Conservation (phyloP, 2,888 invertebrate genomes). For the Rhingia rostrata region DNA sequence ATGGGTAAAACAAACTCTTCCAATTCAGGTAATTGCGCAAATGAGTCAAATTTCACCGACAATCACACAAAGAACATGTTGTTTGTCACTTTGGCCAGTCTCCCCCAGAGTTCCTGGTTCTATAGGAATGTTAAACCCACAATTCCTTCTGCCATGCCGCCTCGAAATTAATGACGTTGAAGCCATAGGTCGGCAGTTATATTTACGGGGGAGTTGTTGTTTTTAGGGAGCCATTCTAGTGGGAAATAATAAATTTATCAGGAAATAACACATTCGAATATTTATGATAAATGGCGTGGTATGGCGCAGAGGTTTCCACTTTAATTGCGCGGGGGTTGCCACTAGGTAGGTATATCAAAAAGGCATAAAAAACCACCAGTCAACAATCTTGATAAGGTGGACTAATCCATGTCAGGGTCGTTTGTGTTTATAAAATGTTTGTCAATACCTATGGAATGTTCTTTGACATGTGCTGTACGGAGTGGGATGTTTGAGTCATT, state of each 20-base stretch:
- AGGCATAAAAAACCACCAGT: slow-evolving; percentile 12
- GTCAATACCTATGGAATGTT: slow-evolving; percentile 30
- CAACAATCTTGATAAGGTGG: slow-evolving; percentile 31
- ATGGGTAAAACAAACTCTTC: too few species aligned
- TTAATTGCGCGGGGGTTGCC: background rate
- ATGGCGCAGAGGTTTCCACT: slow-evolving; percentile 8
- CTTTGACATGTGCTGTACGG: slow-evolving; percentile 1
- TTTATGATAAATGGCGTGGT: slow-evolving; percentile 23
- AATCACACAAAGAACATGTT: too few species aligned
- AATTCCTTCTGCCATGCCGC: too few species aligned
- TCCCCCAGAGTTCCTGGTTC: too few species aligned
- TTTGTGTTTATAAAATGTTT: slow-evolving; percentile 37
- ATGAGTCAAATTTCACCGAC: too few species aligned
- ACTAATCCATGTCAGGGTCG: slow-evolving; percentile 33
- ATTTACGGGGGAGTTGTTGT: background rate
- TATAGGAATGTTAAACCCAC: too few species aligned
- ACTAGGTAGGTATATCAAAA: slow-evolving; percentile 25
- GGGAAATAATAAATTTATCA: slow-evolving; percentile 24
- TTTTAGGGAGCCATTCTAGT: background rate
- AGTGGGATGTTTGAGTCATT: too few species aligned
- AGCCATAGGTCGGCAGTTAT: slow-evolving; percentile 10
- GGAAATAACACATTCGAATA: slow-evolving; percentile 36
- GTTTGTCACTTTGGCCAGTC: too few species aligned
- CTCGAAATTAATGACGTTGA: slow-evolving; percentile 24
- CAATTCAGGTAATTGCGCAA: too few species aligned